phyloP scores from a whole-genome alignment of 2,797 vertebrate species.

The Gadopsis bispinosus region DNA sequence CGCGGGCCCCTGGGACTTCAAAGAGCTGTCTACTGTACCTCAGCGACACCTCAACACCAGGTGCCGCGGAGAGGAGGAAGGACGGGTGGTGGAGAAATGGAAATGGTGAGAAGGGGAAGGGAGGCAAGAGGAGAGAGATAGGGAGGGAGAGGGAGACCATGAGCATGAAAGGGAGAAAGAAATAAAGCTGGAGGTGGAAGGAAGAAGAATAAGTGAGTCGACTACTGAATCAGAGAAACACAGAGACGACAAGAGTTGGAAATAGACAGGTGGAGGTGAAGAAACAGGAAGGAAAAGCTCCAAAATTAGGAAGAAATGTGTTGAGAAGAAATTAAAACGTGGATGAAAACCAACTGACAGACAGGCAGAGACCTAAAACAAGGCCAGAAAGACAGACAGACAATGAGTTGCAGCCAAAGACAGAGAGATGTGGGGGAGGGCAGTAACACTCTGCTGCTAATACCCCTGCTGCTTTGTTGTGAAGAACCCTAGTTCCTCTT shows the following conservation, averaged over 20 bases:
- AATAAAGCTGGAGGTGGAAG: conserved; percentile 14
- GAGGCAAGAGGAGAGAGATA: conserved; percentile 7
- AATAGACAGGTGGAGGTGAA: background rate
- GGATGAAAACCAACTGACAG: conserved; percentile 36
- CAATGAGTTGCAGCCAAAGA: conserved; percentile 54
- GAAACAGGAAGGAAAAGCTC: conserved; percentile 1
- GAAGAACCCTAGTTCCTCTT: conserved; percentile 72
- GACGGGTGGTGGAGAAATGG: conserved; percentile 42
- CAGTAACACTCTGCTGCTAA: conserved; percentile 77
- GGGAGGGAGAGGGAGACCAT: background rate
- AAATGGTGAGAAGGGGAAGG: conserved; percentile 12
- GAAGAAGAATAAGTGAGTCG: background rate
- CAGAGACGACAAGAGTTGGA: background rate
- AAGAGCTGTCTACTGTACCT: conserved; percentile 80
- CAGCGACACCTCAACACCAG: conserved; percentile 80
- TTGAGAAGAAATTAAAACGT: conserved; percentile 15
- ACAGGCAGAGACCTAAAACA: background rate
- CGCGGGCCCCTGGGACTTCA: conserved; percentile 78
- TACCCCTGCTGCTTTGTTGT: conserved; percentile 79
- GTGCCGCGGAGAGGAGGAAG: conserved; percentile 63
- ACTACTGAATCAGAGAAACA: conserved; percentile 1
- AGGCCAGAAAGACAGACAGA: conserved; percentile 53
- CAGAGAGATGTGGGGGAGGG: conserved; percentile 64
- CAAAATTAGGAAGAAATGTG: conserved; percentile 21
- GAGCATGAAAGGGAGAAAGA: conserved; percentile 26